A percentile compares a stretch with the other conserved stretches of the same genome.
These are phyloP conservation scores for Anagrus nilaparvatae DNA, from an alignment of 1,140 invertebrate genomes.

Conservation along the genomic window DNA sequence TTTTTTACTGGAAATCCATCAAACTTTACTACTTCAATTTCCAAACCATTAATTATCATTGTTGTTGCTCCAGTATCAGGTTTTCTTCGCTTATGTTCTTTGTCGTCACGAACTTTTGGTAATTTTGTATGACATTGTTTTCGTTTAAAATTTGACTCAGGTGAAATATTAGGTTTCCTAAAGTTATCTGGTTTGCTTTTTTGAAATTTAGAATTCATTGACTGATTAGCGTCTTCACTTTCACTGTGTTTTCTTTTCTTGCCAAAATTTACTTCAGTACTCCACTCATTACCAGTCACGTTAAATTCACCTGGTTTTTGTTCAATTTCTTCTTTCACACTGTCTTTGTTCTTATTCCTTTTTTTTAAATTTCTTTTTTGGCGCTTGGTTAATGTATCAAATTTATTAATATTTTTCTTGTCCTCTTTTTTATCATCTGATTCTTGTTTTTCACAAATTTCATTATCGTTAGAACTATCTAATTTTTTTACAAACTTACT, in stretches of 20 bases:
- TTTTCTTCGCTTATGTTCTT: conserved; percentile 42
- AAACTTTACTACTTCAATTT: conserved; percentile 50
- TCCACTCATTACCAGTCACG: conserved; percentile 20
- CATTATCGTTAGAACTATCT: not conserved
- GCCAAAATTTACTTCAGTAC: conserved; percentile 19
- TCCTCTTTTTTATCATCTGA: not conserved
- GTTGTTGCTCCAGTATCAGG: conserved; percentile 37
- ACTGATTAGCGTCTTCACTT: not conserved
- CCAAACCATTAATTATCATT: conserved; percentile 52
- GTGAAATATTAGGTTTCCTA: not conserved
- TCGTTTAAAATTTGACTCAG: conserved; percentile 3
- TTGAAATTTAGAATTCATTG: not conserved
- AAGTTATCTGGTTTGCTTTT: not conserved
- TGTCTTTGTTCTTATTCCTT: conserved; percentile 13
- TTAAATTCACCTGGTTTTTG: conserved; percentile 12
- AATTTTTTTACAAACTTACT: too few species aligned
- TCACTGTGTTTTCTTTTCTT: conserved; percentile 18
- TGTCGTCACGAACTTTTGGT: conserved; percentile 29
- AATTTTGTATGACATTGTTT: conserved; percentile 18
- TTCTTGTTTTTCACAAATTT: not conserved
- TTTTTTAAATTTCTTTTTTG: conserved; percentile 28
- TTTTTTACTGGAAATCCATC: conserved; percentile 61
- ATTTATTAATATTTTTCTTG: conserved; percentile 23
- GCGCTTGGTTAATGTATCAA: conserved; percentile 21
- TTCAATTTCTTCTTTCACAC: conserved; percentile 9